Evolutionary conservation across 2,797 vertebrate species (phyloP).

Genomic region (Sebastes aleutianus): DNA sequence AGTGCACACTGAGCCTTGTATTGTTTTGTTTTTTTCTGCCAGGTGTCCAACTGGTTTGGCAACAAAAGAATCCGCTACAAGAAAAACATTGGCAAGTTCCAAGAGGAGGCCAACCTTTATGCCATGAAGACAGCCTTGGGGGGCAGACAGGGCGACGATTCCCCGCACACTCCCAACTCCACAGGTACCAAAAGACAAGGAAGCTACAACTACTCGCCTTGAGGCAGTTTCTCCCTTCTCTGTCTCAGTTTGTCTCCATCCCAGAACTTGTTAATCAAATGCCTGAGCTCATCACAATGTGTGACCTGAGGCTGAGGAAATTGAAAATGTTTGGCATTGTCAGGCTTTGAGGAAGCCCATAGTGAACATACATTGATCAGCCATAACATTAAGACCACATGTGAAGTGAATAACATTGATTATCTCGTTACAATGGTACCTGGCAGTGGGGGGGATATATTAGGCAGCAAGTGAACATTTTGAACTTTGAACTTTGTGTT

Average conservation of each 20-base stretch:
- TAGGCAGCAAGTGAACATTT: too few relatives aligned
- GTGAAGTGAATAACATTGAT: too few relatives aligned
- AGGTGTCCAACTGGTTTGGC: conserved; percentile 99
- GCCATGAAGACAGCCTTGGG: conserved; percentile 99
- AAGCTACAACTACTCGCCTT: neutral
- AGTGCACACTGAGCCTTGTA: neutral
- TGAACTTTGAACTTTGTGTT: too few relatives aligned
- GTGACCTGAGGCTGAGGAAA: neutral
- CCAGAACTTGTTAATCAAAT: neutral
- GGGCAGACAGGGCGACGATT: conserved; percentile 93
- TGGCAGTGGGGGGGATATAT: too few relatives aligned
- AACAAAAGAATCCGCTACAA: conserved; percentile 99
- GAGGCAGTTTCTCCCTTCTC: neutral
- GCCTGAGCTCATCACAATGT: neutral
- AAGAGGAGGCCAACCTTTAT: conserved; percentile 99
- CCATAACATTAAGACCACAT: too few relatives aligned
- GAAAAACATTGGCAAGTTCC: conserved; percentile 99
- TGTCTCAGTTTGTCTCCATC: neutral
- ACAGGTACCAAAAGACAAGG: conserved; percentile 66
- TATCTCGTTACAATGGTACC: too few relatives aligned
- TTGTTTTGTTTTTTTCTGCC: conserved; percentile 31
- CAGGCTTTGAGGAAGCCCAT: neutral
- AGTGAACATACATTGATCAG: neutral
- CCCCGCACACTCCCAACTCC: conserved; percentile 95
- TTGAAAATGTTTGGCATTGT: neutral